Conservation (phyloP, 1,140 invertebrate genomes). For the Bombus confusus region DNA sequence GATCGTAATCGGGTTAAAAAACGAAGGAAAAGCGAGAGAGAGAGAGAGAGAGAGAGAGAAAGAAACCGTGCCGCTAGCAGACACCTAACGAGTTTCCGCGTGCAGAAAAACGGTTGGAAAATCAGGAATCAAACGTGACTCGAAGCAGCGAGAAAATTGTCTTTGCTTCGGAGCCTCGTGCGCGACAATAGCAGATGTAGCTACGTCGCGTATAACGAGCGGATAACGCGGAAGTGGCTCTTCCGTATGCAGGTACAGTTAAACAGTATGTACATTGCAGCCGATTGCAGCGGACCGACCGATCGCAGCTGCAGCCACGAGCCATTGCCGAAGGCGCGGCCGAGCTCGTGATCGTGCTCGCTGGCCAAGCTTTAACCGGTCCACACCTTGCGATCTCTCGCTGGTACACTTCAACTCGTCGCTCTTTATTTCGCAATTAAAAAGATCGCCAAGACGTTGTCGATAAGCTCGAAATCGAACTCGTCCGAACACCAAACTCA, state of each 20-base stretch:
- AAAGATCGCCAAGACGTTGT: too few relatives aligned
- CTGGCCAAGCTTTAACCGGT: too few relatives aligned
- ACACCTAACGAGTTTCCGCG: not conserved
- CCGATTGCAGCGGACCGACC: constrained; percentile 49
- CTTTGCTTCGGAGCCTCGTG: constrained; percentile 35
- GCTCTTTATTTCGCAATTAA: too few relatives aligned
- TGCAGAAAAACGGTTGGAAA: not conserved
- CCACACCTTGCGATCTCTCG: too few relatives aligned
- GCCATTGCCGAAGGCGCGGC: constrained; percentile 33
- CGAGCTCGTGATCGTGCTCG: not conserved
- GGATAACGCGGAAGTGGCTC: constrained; percentile 74
- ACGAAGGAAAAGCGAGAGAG: not conserved
- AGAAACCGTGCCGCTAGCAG: too few relatives aligned
- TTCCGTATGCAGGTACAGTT: constrained; percentile 75
- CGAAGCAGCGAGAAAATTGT: constrained; percentile 48
- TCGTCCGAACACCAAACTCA: too few relatives aligned
- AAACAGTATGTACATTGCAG: constrained; percentile 56
- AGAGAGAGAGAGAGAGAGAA: not conserved
- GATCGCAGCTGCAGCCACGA: constrained; percentile 26
- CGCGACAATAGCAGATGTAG: constrained; percentile 66
- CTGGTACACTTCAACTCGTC: too few relatives aligned
- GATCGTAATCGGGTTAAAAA: not conserved
- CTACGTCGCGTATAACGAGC: constrained; percentile 61
- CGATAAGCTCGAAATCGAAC: too few relatives aligned
- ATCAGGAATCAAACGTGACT: not conserved